Evolutionary conservation across 1,140 invertebrate species (phyloP), one percentile per base, ranked within the genome.

Genomic region (Diplogasteroides magnus): DNA sequence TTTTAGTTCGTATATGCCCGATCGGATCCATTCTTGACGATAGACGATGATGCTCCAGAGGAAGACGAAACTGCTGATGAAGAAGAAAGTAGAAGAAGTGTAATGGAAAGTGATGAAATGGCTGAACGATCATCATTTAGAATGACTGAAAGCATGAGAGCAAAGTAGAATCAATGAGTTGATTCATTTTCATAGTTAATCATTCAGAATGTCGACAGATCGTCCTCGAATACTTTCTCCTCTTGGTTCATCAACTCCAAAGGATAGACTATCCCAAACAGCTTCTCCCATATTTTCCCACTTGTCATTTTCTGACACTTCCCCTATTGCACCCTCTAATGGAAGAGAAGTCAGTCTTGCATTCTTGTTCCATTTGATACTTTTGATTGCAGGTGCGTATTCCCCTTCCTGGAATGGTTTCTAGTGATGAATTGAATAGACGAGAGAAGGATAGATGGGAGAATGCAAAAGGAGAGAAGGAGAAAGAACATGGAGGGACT

Each of bases 81-180:
- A 48, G 37, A 48, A 48, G 37, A 48, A 48, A 48, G 37, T 48
- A 48, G 6, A 48, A 48, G 6, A 19, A 48, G 37, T 48, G 19
- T 48, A 19, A 93, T 0, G 88, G 74, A 61, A 78, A 62, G 23
- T 3, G 64, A 67, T 48, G 14, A 14, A 1, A 27, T 67, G 14
- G 31, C 19, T 37, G 1, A 15, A 23, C 32, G 58, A 26, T 19
- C 3, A 64, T 13, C 1, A 61, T 64, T n/a, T n/a, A n/a, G n/a
- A n/a, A n/a, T n/a, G n/a, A n/a, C n/a, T n/a, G n/a, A n/a, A n/a
- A n/a, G n/a, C n/a, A n/a, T n/a, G n/a, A n/a, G n/a, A n/a, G n/a
- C n/a, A n/a, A n/a, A n/a, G n/a, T n/a, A n/a, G n/a, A n/a, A n/a
- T n/a, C n/a, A n/a, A n/a, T n/a, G n/a, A n/a, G n/a, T n/a, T n/a